Percentiles rank a stretch among this genome's conserved stretches.
Conservation (phyloP, 2,888 invertebrate genomes). For the Pristionchus entomophagus region DNA sequence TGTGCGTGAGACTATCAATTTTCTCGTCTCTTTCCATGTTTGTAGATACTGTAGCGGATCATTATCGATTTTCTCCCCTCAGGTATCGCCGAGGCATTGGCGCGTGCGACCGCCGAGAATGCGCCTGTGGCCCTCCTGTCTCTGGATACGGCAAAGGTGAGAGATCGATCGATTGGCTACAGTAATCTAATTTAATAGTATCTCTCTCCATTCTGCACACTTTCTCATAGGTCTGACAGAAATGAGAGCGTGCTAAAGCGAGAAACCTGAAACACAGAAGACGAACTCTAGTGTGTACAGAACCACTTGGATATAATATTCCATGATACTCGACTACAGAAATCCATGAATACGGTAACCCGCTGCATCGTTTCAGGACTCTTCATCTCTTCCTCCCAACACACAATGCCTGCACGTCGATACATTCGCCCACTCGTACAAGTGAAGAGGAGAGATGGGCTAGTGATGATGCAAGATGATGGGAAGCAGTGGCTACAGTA, state of each 20-base stretch:
- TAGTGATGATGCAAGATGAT: neutral
- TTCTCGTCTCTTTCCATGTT: too few relatives aligned
- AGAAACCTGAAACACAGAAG: too few relatives aligned
- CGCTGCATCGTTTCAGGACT: neutral
- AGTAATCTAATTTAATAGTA: neutral
- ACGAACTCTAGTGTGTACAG: too few relatives aligned
- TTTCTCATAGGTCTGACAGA: too few relatives aligned
- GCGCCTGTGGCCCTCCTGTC: conserved; percentile 5
- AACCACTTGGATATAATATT: neutral
- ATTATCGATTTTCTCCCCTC: neutral
- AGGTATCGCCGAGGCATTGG: conserved; percentile 15
- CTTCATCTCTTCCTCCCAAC: neutral
- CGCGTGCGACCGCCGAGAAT: neutral
- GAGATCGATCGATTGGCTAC: neutral
- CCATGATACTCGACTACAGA: too few relatives aligned
- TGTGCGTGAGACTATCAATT: too few relatives aligned
- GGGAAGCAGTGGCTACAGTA: neutral
- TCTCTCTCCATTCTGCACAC: too few relatives aligned
- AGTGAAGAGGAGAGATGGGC: neutral
- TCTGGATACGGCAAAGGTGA: conserved; percentile 34
- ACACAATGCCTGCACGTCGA: conserved; percentile 34
- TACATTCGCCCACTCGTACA: conserved; percentile 21
- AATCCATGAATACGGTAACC: neutral
- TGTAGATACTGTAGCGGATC: neutral
- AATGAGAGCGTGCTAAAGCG: too few relatives aligned